phyloP scores from a whole-genome alignment of 1,140 invertebrate species.

The Drosophila mauritiana region DNA sequence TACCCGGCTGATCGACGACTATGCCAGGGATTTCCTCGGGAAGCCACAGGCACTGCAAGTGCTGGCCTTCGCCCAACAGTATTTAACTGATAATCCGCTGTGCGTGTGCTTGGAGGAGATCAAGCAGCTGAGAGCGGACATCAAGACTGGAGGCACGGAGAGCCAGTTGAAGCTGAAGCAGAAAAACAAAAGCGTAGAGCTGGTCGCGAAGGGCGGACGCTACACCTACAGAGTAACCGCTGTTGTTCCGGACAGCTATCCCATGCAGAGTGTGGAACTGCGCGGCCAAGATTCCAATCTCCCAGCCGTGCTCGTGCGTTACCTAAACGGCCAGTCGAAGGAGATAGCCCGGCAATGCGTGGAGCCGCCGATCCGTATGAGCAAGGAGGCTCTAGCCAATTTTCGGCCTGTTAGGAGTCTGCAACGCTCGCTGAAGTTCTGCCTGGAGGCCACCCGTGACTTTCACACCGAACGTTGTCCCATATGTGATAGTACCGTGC shows the following conservation, averaged over 20 bases:
- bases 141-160: constrained; percentile 62
- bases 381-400: constrained; percentile 81
- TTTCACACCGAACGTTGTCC: constrained; percentile 88
- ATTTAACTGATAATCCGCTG: constrained; percentile 90
- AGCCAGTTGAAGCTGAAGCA: constrained; percentile 88
- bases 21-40: constrained; percentile 86
- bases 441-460: constrained; percentile 87
- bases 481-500: constrained; percentile 87
- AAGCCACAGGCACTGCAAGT: constrained; percentile 86
- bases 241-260: constrained; percentile 89
- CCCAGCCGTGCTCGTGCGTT: constrained; percentile 87
- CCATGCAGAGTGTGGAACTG: constrained; percentile 86
- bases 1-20: constrained; percentile 88
- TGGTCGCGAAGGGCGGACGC: constrained; percentile 87
- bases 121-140: constrained; percentile 86
- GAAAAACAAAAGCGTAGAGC: constrained; percentile 87
- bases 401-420: constrained; percentile 89
- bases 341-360: constrained; percentile 90
- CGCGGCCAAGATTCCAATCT: constrained; percentile 88
- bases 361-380: constrained; percentile 88
- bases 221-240: constrained; percentile 88
- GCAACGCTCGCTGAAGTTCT: constrained; percentile 87
- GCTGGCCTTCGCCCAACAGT: constrained; percentile 88
- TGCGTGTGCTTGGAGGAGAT: constrained; percentile 91
- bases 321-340: constrained; percentile 88